A percentile compares a stretch with the other conserved stretches of the same genome.
phyloP scores from a whole-genome alignment of 2,888 invertebrate genomes.

The Drosophila diplacantha region DNA sequence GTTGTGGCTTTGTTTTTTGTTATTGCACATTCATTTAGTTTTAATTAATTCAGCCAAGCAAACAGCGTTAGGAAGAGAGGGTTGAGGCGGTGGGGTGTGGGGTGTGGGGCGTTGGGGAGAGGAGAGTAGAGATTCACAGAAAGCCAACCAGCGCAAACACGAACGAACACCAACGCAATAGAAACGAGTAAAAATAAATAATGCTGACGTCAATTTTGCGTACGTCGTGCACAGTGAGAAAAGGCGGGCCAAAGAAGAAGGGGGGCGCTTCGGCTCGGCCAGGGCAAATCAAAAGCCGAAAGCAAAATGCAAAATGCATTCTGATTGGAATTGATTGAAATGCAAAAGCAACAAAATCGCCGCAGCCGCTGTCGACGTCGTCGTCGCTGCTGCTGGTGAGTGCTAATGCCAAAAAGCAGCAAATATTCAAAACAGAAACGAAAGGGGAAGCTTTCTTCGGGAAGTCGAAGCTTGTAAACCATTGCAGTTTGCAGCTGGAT shows the following conservation, averaged over 20 bases:
- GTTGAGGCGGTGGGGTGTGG: background rate
- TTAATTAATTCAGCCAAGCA: constrained; percentile 63
- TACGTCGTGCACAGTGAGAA: constrained; percentile 30
- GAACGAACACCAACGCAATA: constrained; percentile 45
- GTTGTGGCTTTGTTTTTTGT: constrained; percentile 42
- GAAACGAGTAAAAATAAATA: constrained; percentile 61
- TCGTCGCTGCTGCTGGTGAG: constrained; percentile 4
- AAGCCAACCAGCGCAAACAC: constrained; percentile 30
- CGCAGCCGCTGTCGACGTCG: constrained; percentile 17
- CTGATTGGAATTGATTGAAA: constrained; percentile 68
- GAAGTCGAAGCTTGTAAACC: no score
- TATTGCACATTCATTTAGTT: constrained; percentile 58
- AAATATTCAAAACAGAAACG: background rate
- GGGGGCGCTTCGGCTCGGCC: constrained; percentile 10
- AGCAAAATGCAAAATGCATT: constrained; percentile 40
- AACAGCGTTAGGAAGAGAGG: constrained; percentile 31
- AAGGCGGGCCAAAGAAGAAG: background rate
- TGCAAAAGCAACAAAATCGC: constrained; percentile 50
- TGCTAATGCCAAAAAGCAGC: constrained; percentile 16
- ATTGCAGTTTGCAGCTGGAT: background rate
- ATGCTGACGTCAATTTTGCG: constrained; percentile 66
- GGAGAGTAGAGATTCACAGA: constrained; percentile 27
- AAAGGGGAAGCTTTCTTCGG: background rate
- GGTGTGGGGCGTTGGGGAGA: background rate
- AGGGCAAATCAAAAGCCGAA: constrained; percentile 45